Conservation (phyloP, 2,797 vertebrate genomes). For the Trichosurus vulpecula region DNA sequence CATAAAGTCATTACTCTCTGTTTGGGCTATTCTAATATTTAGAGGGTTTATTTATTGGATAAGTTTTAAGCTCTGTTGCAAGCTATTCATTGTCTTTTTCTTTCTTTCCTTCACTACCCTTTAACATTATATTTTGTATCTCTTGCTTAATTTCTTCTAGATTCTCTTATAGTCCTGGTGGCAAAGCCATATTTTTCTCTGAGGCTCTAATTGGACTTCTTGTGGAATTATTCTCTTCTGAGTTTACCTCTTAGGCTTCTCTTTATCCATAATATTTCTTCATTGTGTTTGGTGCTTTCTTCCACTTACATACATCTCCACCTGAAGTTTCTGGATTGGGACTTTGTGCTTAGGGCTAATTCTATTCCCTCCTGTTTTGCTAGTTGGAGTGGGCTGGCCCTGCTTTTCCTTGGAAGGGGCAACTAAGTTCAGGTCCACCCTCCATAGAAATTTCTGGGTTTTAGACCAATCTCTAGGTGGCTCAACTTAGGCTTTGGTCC, state of each 20-base stretch:
- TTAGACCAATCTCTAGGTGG: not conserved
- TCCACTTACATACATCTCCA: not conserved
- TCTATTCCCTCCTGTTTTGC: not conserved
- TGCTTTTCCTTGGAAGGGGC: not conserved
- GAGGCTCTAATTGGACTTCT: not conserved
- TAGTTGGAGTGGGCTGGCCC: not conserved
- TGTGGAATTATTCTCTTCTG: not conserved
- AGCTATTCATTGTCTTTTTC: not conserved
- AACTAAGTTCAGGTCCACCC: not conserved
- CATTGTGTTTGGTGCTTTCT: not conserved
- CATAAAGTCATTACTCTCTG: not conserved
- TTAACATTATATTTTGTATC: not conserved
- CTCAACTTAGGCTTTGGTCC: not conserved
- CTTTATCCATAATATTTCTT: not conserved
- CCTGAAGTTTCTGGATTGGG: not conserved
- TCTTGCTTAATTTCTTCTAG: not conserved
- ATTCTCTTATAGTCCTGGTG: not conserved
- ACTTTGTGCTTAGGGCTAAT: not conserved
- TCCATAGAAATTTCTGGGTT: not conserved
- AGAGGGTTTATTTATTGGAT: not conserved
- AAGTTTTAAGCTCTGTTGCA: not conserved
- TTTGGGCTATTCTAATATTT: not conserved
- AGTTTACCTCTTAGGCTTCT: not conserved
- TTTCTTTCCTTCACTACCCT: not conserved
- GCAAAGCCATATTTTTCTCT: not conserved